These are phyloP conservation scores for Drosophila ohnishii DNA, from an alignment of 1,140 invertebrate genomes.

Conservation along the genomic window DNA sequence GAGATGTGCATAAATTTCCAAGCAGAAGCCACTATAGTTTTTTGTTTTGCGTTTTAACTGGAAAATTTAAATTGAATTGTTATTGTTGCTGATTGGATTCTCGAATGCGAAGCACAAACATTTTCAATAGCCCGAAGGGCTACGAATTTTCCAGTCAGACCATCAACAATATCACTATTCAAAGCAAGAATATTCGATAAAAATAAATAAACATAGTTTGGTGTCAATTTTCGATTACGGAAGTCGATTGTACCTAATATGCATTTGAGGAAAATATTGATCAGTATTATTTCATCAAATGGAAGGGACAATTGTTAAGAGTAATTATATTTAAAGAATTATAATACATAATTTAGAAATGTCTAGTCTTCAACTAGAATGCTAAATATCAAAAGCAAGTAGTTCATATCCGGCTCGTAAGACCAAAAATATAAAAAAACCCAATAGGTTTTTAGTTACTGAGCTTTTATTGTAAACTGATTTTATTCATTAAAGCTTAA, in stretches of 20 bases:
- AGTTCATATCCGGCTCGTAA: neutral
- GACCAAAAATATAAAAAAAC: neutral
- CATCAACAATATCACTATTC: constrained; percentile 20
- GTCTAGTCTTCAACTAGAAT: too few relatives aligned
- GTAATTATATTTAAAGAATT: neutral
- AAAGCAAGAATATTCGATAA: constrained; percentile 24
- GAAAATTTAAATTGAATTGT: constrained; percentile 45
- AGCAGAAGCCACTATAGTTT: constrained; percentile 8
- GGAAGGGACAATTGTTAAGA: too few relatives aligned
- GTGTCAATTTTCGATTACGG: neutral
- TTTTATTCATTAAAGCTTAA: neutral
- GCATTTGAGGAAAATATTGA: too few relatives aligned
- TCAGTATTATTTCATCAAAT: too few relatives aligned
- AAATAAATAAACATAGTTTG: constrained; percentile 29
- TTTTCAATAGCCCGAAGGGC: constrained; percentile 36
- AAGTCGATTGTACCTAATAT: neutral
- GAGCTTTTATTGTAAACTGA: neutral
- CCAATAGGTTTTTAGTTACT: neutral
- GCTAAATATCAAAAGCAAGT: too few relatives aligned
- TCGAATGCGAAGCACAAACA: constrained; percentile 44
- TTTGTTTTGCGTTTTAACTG: neutral
- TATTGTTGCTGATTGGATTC: constrained; percentile 54
- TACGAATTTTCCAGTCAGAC: constrained; percentile 13
- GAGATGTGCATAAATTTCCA: constrained; percentile 32
- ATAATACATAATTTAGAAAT: too few relatives aligned